phyloP scores from a whole-genome alignment of 2,113 vertebrate species.

The Axis porcinus region DNA sequence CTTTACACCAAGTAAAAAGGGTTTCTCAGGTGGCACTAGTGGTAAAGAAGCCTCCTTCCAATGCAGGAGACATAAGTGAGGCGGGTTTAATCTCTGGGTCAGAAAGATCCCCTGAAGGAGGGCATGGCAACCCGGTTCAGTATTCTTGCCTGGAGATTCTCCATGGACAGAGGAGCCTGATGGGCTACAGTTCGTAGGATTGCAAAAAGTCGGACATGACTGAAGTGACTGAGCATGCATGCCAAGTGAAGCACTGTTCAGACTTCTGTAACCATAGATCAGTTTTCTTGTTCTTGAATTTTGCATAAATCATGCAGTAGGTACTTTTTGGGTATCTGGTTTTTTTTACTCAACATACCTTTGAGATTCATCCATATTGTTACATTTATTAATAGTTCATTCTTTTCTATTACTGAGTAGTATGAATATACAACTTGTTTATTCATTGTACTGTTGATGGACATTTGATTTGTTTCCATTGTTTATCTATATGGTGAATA shows the following conservation, averaged over 20 bases:
- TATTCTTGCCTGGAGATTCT: background rate
- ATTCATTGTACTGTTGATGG: background rate
- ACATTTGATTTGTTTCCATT: background rate
- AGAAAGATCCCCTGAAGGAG: background rate
- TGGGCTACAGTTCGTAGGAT: background rate
- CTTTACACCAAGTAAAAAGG: background rate
- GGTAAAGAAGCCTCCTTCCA: background rate
- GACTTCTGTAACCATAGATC: background rate
- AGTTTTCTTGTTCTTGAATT: constrained; percentile 4
- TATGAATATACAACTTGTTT: background rate
- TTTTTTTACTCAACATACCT: constrained; percentile 11
- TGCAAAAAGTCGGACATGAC: background rate
- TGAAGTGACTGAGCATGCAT: background rate
- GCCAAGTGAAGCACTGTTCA: background rate
- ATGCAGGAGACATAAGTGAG: background rate
- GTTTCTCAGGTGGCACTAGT: background rate
- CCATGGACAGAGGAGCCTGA: background rate
- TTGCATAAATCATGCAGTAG: background rate
- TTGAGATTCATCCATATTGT: background rate
- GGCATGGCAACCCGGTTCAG: background rate
- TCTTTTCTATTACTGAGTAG: background rate
- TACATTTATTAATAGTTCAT: constrained; percentile 12
- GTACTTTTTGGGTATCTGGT: background rate
- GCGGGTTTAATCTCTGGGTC: background rate
- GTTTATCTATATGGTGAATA: background rate